A percentile compares a stretch with the other conserved stretches of the same genome.
Conservation (phyloP, 2,888 invertebrate species). For the Perizoma affinitatum region DNA sequence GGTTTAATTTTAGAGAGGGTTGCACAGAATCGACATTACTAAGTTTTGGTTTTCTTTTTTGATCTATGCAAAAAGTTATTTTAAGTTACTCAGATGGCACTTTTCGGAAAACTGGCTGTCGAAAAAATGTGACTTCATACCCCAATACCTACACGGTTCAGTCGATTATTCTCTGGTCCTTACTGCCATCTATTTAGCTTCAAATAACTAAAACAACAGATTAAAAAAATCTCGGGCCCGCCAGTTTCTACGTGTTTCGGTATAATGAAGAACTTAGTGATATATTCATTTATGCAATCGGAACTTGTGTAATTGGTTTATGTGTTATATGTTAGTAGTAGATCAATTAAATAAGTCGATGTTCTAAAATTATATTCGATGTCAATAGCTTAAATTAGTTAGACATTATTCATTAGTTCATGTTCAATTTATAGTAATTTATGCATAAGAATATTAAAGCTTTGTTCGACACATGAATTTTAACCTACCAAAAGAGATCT, state of each 20-base stretch:
- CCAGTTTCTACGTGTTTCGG: conserved; percentile 9
- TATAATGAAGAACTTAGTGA: conserved; percentile 20
- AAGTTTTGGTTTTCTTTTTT: no score
- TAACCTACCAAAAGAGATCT: conserved; percentile 14
- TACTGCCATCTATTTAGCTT: no score
- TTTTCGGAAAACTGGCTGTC: no score
- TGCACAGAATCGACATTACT: no score
- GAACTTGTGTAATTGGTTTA: conserved; percentile 17
- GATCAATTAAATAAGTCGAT: conserved; percentile 9
- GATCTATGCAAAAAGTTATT: no score
- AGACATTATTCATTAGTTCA: conserved; percentile 7
- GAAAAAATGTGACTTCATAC: no score
- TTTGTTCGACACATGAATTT: conserved; percentile 17
- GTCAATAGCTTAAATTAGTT: conserved; percentile 13
- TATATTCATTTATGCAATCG: conserved; percentile 19
- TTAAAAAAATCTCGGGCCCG: not conserved
- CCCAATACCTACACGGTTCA: no score
- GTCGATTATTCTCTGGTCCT: no score
- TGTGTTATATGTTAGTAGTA: conserved; percentile 12
- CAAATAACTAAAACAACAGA: no score
- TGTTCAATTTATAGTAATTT: conserved; percentile 4
- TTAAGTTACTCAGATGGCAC: no score
- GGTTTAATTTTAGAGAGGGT: no score
- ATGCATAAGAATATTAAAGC: conserved; percentile 21
- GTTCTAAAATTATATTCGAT: conserved; percentile 8